Evolutionary conservation across 2,888 invertebrate species (phyloP).

Genomic region (Dyspetes luteomarginatus): DNA sequence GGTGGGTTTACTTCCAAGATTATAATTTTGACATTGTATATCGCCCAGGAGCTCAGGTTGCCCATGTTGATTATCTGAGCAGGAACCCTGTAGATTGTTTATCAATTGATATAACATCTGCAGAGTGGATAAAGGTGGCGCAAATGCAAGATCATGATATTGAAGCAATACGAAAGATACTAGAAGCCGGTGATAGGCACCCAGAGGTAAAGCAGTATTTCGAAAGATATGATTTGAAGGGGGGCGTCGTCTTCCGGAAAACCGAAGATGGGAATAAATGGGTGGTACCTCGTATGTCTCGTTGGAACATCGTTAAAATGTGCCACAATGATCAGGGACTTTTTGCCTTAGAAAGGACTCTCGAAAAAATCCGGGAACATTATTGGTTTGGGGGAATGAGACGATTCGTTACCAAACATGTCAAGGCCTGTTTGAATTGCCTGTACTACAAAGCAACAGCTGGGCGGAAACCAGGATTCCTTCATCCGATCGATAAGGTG

Average conservation of each 20-base stretch:
- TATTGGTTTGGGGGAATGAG: slow-evolving; percentile 81
- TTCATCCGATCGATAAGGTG: slow-evolving; percentile 80
- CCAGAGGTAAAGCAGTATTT: slow-evolving; percentile 44
- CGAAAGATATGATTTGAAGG: slow-evolving; percentile 1
- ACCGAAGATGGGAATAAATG: slow-evolving; percentile 67
- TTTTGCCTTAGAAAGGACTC: slow-evolving; percentile 76
- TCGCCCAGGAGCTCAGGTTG: slow-evolving; percentile 60
- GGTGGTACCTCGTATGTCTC: slow-evolving; percentile 74
- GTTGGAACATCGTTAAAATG: slow-evolving; percentile 73
- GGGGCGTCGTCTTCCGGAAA: no score
- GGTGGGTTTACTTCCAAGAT: slow-evolving; percentile 71
- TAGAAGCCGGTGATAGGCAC: slow-evolving; percentile 45
- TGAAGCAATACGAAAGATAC: slow-evolving; percentile 56
- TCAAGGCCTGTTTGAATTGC: no score
- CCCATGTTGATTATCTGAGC: no score
- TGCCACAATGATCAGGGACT: slow-evolving; percentile 81
- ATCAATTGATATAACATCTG: slow-evolving; percentile 54
- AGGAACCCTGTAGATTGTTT: slow-evolving; percentile 64
- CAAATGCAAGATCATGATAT: slow-evolving; percentile 64
- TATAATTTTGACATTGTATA: slow-evolving; percentile 65
- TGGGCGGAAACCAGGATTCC: slow-evolving; percentile 73
- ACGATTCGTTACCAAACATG: slow-evolving; percentile 79
- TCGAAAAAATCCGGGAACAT: slow-evolving; percentile 71
- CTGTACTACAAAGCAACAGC: slow-evolving; percentile 74
- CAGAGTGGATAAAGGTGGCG: slow-evolving; percentile 67